phyloP scores from a whole-genome alignment of 64 coral and sea anemone species.

The Montipora foliosa region DNA sequence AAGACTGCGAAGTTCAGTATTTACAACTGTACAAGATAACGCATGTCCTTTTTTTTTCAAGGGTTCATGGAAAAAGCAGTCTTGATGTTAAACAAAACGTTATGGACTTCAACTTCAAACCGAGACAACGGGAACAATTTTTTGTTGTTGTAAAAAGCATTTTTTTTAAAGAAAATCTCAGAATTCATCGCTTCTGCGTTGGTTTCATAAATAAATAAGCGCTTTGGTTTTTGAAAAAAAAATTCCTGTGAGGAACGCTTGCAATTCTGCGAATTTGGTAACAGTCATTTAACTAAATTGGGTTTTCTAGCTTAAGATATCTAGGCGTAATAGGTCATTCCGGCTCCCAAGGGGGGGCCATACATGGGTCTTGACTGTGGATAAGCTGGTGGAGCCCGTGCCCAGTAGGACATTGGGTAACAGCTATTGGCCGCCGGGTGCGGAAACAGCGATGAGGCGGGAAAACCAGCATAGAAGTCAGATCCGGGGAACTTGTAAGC shows the following conservation, averaged over 20 bases:
- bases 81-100: slow-evolving; percentile 18
- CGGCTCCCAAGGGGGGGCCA: slow-evolving; percentile 70
- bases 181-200: slow-evolving; percentile 29
- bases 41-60: not conserved
- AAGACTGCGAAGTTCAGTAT: slow-evolving; percentile 28
- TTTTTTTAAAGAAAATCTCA: not conserved
- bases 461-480: slow-evolving; percentile 97
- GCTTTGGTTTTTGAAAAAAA: slow-evolving; percentile 18
- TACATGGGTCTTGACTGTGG: slow-evolving; percentile 95
- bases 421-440: slow-evolving; percentile 92
- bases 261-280: slow-evolving; percentile 49
- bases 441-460: slow-evolving; percentile 69
- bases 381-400: slow-evolving; percentile 87
- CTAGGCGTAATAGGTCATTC: slow-evolving; percentile 98
- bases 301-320: slow-evolving; percentile 26
- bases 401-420: slow-evolving; percentile 95
- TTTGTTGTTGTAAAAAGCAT: not conserved
- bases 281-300: slow-evolving; percentile 60
- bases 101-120: not conserved
- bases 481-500: slow-evolving; percentile 98
- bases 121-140: not conserved
- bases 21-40: slow-evolving; percentile 49
- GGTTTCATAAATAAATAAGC: slow-evolving; percentile 45
- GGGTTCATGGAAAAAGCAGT: slow-evolving; percentile 23
- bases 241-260: slow-evolving; percentile 30